Evolutionary conservation across 2,888 invertebrate species (phyloP).

Genomic region (Sarcophaga rosellei): DNA sequence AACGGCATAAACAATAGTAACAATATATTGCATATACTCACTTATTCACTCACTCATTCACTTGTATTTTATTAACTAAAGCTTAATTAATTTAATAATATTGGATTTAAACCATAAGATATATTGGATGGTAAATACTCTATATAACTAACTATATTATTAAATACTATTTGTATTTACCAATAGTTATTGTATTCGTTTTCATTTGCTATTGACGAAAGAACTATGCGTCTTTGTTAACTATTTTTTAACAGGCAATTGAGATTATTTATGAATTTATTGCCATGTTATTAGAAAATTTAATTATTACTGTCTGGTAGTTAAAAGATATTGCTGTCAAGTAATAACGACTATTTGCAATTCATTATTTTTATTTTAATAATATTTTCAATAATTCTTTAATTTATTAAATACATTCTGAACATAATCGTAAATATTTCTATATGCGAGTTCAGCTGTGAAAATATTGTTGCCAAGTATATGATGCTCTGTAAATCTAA

Average conservation of each 20-base stretch:
- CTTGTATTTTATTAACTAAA: slow-evolving; percentile 49
- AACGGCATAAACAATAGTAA: slow-evolving; percentile 70
- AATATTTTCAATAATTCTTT: too few relatives aligned
- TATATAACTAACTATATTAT: too few relatives aligned
- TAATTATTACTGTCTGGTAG: slow-evolving; percentile 55
- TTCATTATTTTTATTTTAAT: too few relatives aligned
- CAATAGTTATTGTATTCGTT: neutral
- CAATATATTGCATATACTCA: neutral
- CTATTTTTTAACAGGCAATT: slow-evolving; percentile 39
- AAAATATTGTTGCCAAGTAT: too few relatives aligned
- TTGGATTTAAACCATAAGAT: slow-evolving; percentile 70
- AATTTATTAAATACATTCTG: too few relatives aligned
- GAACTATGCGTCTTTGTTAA: slow-evolving; percentile 7
- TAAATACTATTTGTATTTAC: too few relatives aligned
- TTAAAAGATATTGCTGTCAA: neutral
- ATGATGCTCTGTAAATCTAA: too few relatives aligned
- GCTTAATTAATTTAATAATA: slow-evolving; percentile 71
- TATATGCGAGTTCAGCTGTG: too few relatives aligned
- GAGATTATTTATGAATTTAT: slow-evolving; percentile 56
- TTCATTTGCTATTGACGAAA: neutral
- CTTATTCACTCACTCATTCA: too few relatives aligned
- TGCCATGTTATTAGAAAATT: slow-evolving; percentile 45
- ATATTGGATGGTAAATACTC: slow-evolving; percentile 37
- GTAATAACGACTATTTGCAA: too few relatives aligned
- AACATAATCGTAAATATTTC: too few relatives aligned